Base-by-base conservation (phyloP, 2,888 invertebrate species). In the Thera obeliscata region DNA sequence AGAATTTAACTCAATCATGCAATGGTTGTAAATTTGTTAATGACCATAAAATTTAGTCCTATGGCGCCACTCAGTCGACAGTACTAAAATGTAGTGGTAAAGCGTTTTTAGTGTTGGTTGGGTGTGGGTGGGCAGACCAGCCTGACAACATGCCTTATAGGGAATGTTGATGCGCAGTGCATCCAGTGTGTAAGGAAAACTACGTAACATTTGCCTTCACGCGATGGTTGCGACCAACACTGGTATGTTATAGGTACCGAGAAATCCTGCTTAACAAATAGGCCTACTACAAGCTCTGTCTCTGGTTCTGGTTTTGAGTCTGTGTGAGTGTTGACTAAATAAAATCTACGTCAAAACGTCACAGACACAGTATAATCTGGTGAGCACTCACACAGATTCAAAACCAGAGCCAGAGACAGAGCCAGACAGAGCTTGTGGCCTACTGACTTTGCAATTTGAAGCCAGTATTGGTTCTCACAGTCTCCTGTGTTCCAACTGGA, bases 91-190 rank as follows among this genome's bases (percentile, higher is more conserved):
- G 77, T 77, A 77, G 78, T 79, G 75, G 76, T 78, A 78, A 76
- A 66, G 73, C 73, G 75, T 76, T 74, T 73, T 77, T 76, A 77
- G 71, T 74, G 73, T 77, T 73, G 75, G 75, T 73, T 75, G 64
- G 61, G 77, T 80, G 80, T 72, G 79, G 79, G 82, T 84, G 85
- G 90, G 89, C 85, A 78, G 82, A 84, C 80, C 78, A 66, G 78
- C 80, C 74, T 76, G 83, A 78, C 89, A 77, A 86, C 86, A 78
- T 85, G 81, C 93, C 92, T 84, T 93, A 75, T 91, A 92, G 84
- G 92, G 93, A 89, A 92, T 87, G 87, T 90, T 86, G 91, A 75
- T 81, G 81, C 83, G 83, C 83, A 87, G 81, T 83, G 83, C 82
- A 87, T 86, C 85, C 88, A 81, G 81, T 80, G 71, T 77, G 78